These are phyloP conservation scores for Nasonia vitripennis DNA, from an alignment of 1,140 invertebrate species.

Conservation along the genomic window DNA sequence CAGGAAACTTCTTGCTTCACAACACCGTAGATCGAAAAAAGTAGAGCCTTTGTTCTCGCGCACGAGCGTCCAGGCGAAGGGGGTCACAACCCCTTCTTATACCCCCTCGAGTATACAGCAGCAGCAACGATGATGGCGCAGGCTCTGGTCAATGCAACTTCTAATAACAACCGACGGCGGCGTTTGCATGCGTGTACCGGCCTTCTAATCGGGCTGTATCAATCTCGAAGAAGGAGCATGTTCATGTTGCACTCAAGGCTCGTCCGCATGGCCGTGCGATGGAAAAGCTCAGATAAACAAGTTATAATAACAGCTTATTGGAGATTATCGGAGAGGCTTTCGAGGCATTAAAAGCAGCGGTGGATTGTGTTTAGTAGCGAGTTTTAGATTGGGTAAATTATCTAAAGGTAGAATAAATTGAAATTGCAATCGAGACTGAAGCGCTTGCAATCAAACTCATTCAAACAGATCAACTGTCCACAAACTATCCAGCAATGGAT, in stretches of 20 bases:
- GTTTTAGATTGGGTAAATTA: background rate
- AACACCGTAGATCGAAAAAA: background rate
- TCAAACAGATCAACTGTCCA: too few relatives aligned
- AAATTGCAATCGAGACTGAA: too few relatives aligned
- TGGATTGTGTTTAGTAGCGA: too few relatives aligned
- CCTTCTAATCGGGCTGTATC: constrained; percentile 9
- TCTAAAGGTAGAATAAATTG: background rate
- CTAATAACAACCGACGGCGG: background rate
- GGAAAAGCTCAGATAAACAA: constrained; percentile 8
- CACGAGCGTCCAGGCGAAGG: background rate
- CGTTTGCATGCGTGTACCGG: background rate
- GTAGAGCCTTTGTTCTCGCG: background rate
- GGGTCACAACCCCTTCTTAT: background rate
- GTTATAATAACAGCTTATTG: constrained; percentile 14
- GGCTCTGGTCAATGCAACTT: background rate
- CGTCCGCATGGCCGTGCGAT: background rate
- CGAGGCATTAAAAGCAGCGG: background rate
- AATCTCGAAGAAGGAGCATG: constrained; percentile 5
- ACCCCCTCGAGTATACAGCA: background rate
- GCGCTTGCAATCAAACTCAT: too few relatives aligned
- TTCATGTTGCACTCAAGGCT: background rate
- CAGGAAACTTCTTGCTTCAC: background rate
- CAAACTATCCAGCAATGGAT: too few relatives aligned
- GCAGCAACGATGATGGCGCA: background rate
- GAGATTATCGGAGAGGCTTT: background rate